phyloP scores from a whole-genome alignment of 2,113 vertebrate species.

The Atherinomorus stipes region DNA sequence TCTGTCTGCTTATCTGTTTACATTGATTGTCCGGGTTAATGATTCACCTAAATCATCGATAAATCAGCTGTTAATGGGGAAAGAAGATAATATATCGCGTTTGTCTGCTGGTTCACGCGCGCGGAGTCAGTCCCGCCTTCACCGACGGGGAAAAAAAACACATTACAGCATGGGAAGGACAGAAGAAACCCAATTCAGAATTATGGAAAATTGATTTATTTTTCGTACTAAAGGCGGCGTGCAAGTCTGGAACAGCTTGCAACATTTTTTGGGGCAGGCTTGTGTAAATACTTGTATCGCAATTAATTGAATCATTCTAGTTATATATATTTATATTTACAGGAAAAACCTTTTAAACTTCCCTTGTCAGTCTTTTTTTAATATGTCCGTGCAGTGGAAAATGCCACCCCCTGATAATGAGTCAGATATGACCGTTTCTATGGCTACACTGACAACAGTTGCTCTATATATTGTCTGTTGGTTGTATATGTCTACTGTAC shows the following conservation, averaged over 20 bases:
- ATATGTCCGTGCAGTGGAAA: not conserved
- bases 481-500: not conserved
- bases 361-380: no score
- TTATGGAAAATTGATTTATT: fast-evolving
- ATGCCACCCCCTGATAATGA: not conserved
- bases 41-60: constrained; percentile 27
- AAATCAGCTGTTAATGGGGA: fast-evolving
- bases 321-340: no score
- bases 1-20: constrained; percentile 15
- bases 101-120: not conserved
- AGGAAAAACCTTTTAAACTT: no score
- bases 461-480: no score
- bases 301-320: no score
- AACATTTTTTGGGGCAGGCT: not conserved
- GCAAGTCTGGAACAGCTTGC: fast-evolving
- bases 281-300: not conserved
- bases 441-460: no score
- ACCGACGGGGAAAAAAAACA: not conserved
- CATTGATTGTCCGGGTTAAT: constrained; percentile 45
- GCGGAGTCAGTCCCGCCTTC: not conserved
- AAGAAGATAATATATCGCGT: not conserved
- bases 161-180: not conserved
- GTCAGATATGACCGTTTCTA: no score
- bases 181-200: not conserved
- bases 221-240: fast-evolving